These are phyloP conservation scores for Tauraco erythrolophus DNA, from an alignment of 2,113 vertebrate genomes.

Conservation along the genomic window DNA sequence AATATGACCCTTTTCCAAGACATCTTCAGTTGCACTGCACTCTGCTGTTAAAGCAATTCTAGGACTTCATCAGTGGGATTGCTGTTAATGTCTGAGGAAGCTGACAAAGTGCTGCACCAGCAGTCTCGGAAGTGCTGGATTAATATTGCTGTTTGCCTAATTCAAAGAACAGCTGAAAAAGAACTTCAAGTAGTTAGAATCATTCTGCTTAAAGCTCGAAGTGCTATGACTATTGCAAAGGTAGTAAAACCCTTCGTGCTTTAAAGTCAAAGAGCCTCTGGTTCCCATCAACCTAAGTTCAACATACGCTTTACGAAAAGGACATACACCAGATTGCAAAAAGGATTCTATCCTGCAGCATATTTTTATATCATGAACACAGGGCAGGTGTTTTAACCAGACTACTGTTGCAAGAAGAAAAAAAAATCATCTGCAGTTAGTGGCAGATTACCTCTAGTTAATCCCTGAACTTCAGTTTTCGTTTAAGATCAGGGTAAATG, in stretches of 20 bases:
- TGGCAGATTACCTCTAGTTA: neutral
- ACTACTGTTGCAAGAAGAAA: neutral
- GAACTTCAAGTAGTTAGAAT: conserved; percentile 9
- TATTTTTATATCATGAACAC: neutral
- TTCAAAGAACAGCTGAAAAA: conserved; percentile 63
- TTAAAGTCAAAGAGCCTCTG: neutral
- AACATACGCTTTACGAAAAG: neutral
- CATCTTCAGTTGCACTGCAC: neutral
- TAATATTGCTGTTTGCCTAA: conserved; percentile 39
- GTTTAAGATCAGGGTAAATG: neutral
- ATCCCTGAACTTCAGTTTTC: neutral
- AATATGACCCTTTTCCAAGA: neutral
- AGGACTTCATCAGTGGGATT: neutral
- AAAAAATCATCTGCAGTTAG: neutral
- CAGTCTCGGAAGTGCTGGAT: conserved; percentile 34
- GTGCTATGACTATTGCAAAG: neutral
- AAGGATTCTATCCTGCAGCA: neutral
- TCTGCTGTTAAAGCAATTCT: conserved; percentile 60
- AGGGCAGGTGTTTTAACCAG: neutral
- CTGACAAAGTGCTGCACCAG: conserved; percentile 51
- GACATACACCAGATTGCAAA: neutral
- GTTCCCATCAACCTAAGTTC: neutral
- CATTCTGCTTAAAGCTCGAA: neutral
- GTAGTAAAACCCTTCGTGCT: neutral
- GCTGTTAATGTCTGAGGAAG: conserved; percentile 38